These are phyloP conservation scores for Aradus depressus DNA, from an alignment of 2,888 invertebrate species.

Conservation along the genomic window DNA sequence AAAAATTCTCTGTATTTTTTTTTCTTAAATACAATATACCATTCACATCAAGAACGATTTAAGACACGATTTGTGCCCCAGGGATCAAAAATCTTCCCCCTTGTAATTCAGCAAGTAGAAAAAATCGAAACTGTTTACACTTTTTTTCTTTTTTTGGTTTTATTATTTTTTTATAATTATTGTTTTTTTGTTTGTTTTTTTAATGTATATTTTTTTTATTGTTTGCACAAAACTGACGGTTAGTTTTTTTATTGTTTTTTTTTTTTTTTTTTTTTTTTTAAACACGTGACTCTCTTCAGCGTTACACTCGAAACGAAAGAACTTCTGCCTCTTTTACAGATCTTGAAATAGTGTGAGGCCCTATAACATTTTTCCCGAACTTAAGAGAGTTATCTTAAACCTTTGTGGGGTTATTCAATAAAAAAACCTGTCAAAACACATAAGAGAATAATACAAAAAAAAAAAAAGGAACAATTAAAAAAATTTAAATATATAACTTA, in stretches of 20 bases:
- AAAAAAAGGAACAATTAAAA: too few relatives aligned
- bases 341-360: slow-evolving; percentile 13
- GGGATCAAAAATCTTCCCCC: slow-evolving; percentile 7
- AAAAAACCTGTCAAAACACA: too few relatives aligned
- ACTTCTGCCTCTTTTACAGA: too few relatives aligned
- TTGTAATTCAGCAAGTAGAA: slow-evolving; percentile 2
- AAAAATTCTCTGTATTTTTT: slow-evolving; percentile 16
- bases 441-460: too few relatives aligned
- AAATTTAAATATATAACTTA: too few relatives aligned
- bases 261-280: too few relatives aligned
- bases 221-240: too few relatives aligned
- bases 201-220: not conserved
- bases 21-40: slow-evolving; percentile 11
- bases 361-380: slow-evolving; percentile 18
- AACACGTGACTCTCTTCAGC: too few relatives aligned
- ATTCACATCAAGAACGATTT: slow-evolving; percentile 6
- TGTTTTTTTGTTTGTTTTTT: not conserved
- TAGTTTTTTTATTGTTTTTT: too few relatives aligned
- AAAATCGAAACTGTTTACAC: slow-evolving; percentile 7
- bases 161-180: not conserved
- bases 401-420: too few relatives aligned
- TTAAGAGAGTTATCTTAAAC: too few relatives aligned
- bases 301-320: too few relatives aligned
- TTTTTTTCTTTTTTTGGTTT: not conserved
- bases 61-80: slow-evolving; percentile 7